Base-by-base conservation (phyloP, 2,797 vertebrate species). In the Sebastes goodei region DNA sequence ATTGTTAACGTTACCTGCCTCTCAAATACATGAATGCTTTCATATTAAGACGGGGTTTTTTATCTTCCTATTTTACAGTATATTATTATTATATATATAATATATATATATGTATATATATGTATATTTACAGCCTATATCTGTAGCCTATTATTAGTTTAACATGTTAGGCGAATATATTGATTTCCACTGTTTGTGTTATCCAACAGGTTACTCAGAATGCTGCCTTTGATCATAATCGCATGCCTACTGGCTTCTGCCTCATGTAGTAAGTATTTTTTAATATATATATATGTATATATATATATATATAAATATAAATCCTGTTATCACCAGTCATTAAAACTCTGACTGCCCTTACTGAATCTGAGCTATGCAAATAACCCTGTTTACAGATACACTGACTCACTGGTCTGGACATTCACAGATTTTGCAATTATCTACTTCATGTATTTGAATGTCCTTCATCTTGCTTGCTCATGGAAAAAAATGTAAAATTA, bases 201-300 rank as follows among this genome's bases (percentile, higher is more conserved):
- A 20, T 86, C 21, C 35, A 85, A 74, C 75, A 93, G 89, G 71
- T 87, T 62, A 65, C 67, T 46, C 67, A 89, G 21, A 86, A 96
- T 96, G 95, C 69, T 90, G 60, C 42, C 38, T 63, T 72, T 93
- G 35, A 25, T 94, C 6, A 20, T 95, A 63, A 52, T 95, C 33
- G 35, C 87, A 33, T 63, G 60, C 20, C 77, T 95, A 7, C 9
- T 96, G 65, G 88, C 89, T 53, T 81, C 93, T 74, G 77, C 83
- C 21, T 91, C 90, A 71, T 93, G 88, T 64, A 92, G 96, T 96
- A 91, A 93, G 84, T 88, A 38, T 38, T 38, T 38, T 12, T 35
- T 35, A 11, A 25, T 25, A 25, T 25, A 25, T 25, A 25, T 3
- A 25, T 25, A 25, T 25, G 3, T 25, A 25, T 25, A 25, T 25